Conservation (phyloP, 2,888 invertebrate species). For the Microchrysa polita region DNA sequence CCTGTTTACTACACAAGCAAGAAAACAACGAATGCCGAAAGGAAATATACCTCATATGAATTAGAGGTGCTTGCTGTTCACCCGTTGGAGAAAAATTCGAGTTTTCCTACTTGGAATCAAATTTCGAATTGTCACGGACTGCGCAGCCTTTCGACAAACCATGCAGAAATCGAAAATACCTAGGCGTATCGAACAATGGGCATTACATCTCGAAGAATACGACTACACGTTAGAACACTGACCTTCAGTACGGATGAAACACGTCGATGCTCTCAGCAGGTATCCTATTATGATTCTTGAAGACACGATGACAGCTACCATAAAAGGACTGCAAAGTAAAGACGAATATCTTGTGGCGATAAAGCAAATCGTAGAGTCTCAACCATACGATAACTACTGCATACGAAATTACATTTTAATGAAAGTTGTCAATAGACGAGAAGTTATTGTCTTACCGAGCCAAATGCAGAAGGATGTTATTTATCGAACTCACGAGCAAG, state of each 20-base stretch:
- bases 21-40: conserved; percentile 36
- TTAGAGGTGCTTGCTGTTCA: conserved; percentile 46
- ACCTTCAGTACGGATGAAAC: conserved; percentile 51
- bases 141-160: conserved; percentile 49
- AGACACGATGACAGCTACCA: conserved; percentile 11
- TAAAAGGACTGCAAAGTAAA: conserved; percentile 16
- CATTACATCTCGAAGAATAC: conserved; percentile 50
- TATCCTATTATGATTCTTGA: conserved; percentile 11
- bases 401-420: neutral
- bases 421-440: conserved; percentile 7
- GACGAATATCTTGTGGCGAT: conserved; percentile 22
- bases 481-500: neutral
- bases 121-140: conserved; percentile 50
- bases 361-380: neutral
- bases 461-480: conserved; percentile 27
- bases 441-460: conserved; percentile 18
- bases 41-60: conserved; percentile 44
- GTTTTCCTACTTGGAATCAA: conserved; percentile 52
- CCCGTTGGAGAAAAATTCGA: conserved; percentile 44
- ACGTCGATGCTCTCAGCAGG: conserved; percentile 48
- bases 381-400: neutral
- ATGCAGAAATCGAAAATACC: conserved; percentile 49
- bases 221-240: conserved; percentile 52
- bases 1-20: conserved; percentile 40
- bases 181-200: conserved; percentile 51